Conservation (phyloP, 2,797 vertebrate species). For the Chromobotia macracanthus region DNA sequence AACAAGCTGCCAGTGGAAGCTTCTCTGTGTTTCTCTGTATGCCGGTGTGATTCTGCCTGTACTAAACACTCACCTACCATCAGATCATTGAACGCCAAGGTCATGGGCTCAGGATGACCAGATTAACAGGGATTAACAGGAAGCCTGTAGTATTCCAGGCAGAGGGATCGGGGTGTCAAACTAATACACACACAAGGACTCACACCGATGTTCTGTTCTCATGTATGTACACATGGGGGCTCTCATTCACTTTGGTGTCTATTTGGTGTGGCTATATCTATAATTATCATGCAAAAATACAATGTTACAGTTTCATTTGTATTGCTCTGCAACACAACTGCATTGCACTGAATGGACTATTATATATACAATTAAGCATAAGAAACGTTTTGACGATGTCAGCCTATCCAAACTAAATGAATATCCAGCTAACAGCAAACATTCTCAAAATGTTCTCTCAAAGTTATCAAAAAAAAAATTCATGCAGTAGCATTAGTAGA, state of each 20-base stretch:
- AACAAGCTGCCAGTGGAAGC: conserved; percentile 45
- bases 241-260: conserved; percentile 20
- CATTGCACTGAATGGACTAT: background rate
- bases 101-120: conserved; percentile 52
- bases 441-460: too few species aligned
- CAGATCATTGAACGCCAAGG: conserved; percentile 55
- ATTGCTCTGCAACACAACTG: background rate
- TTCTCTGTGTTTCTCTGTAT: conserved; percentile 29
- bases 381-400: too few species aligned
- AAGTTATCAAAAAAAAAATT: too few species aligned
- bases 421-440: too few species aligned
- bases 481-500: too few species aligned
- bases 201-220: background rate
- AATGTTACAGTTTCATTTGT: background rate
- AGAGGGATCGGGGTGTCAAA: conserved; percentile 19
- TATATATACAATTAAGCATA: too few species aligned
- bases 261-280: too few species aligned
- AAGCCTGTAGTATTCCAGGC: conserved; percentile 47
- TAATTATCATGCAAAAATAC: background rate
- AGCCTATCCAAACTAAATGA: too few species aligned
- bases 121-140: conserved; percentile 63
- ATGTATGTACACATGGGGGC: conserved; percentile 34
- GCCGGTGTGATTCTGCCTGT: conserved; percentile 13
- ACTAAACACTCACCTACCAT: conserved; percentile 53
- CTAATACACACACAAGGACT: conserved; percentile 1